Evolutionary conservation across 1,140 invertebrate genomes (phyloP).

Genomic region (Latrodectus geometricus): DNA sequence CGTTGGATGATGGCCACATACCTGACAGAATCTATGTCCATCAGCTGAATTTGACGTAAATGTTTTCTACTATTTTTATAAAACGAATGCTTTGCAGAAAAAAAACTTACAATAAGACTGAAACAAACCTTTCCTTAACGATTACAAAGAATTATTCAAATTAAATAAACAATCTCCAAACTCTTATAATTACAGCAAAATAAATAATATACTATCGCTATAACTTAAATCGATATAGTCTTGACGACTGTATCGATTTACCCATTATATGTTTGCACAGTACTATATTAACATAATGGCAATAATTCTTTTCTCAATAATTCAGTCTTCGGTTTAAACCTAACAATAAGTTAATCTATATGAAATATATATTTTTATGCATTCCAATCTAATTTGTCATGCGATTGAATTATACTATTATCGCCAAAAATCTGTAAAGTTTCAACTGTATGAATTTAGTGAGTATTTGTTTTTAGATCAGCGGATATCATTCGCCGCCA

Average conservation of each 20-base stretch:
- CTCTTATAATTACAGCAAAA: too few species aligned
- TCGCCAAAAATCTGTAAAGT: not conserved
- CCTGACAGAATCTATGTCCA: constrained; percentile 45
- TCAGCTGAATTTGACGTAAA: constrained; percentile 52
- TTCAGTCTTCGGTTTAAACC: not conserved
- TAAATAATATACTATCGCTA: too few species aligned
- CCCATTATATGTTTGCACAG: too few species aligned
- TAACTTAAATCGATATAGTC: too few species aligned
- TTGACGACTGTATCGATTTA: too few species aligned
- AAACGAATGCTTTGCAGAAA: too few species aligned
- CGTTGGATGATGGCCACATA: constrained; percentile 15
- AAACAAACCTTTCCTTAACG: too few species aligned
- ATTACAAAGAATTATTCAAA: too few species aligned
- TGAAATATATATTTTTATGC: not conserved
- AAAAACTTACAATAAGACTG: too few species aligned
- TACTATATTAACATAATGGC: too few species aligned
- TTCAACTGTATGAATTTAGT: not conserved
- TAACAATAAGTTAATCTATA: not conserved
- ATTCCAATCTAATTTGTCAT: not conserved
- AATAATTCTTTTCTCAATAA: not conserved
- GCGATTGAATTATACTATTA: not conserved
- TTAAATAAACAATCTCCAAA: too few species aligned
- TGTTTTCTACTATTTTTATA: too few species aligned
- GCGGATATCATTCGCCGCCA: constrained; percentile 31
- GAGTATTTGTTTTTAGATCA: constrained; percentile 15